These are phyloP conservation scores for Dissostichus mawsoni DNA, from an alignment of 2,113 vertebrate species.

Conservation along the genomic window DNA sequence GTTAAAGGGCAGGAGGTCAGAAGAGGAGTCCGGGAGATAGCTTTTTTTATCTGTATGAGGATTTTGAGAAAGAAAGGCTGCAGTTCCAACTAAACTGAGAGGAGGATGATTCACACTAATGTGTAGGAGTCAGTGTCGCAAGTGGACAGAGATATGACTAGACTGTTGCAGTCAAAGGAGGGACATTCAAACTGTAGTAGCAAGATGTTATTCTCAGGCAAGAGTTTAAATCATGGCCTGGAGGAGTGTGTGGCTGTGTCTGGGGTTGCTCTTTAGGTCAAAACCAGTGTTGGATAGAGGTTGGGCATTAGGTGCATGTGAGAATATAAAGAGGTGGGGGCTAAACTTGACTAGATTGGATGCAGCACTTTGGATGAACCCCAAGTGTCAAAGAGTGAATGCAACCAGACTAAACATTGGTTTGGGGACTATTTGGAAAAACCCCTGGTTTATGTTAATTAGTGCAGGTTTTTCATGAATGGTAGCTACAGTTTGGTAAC, in stretches of 20 bases:
- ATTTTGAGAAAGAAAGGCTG: conserved; percentile 3
- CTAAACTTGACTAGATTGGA: conserved; percentile 17
- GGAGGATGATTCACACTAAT: neutral
- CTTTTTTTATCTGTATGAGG: neutral
- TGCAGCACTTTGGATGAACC: conserved; percentile 48
- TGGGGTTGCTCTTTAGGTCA: neutral
- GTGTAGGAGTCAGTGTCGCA: neutral
- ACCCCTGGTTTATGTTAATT: conserved; percentile 36
- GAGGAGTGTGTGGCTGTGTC: neutral
- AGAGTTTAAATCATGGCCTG: conserved; percentile 23
- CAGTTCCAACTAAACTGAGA: neutral
- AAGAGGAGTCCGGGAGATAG: conserved; percentile 22
- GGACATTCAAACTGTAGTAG: neutral
- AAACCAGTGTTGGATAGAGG: neutral
- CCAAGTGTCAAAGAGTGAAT: conserved; percentile 39
- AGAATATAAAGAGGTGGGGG: conserved; percentile 10
- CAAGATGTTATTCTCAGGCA: neutral
- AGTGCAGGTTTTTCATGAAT: neutral
- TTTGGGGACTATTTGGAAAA: conserved; percentile 4
- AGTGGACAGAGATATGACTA: conserved; percentile 4
- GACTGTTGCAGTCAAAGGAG: neutral
- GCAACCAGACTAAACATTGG: conserved; percentile 50
- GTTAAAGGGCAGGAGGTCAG: neutral
- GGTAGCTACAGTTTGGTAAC: neutral
- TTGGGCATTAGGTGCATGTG: conserved; percentile 7